Evolutionary conservation across 2,797 vertebrate species (phyloP).

Genomic region (Catamblyrhynchus diadema): DNA sequence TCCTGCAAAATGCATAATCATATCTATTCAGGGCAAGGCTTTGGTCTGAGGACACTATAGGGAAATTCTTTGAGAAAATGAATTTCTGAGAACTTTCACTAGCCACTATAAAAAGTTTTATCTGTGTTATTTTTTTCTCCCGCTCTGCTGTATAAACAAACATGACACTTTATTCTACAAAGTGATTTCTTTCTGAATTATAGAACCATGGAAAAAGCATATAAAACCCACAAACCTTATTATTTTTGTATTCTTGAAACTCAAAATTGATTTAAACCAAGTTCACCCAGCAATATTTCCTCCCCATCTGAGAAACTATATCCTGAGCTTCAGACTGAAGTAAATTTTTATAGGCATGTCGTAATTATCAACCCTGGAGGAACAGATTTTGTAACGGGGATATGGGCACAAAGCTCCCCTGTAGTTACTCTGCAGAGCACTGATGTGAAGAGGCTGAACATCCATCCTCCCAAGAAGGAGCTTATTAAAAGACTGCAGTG

Average conservation of each 20-base stretch:
- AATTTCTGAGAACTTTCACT: constrained; percentile 33
- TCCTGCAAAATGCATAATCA: background rate
- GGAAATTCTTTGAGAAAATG: background rate
- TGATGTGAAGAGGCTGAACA: constrained; percentile 25
- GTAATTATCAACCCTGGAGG: constrained; percentile 58
- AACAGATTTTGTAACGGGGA: background rate
- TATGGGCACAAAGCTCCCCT: background rate
- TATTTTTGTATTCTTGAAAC: constrained; percentile 55
- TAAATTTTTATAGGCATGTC: constrained; percentile 48
- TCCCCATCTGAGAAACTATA: background rate
- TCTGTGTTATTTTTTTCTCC: constrained; percentile 9
- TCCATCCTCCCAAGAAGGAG: constrained; percentile 41
- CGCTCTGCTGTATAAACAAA: constrained; percentile 21
- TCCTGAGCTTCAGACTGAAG: constrained; percentile 36
- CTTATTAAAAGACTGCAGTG: constrained; percentile 50
- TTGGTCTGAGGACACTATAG: background rate
- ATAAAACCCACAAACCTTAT: constrained; percentile 58
- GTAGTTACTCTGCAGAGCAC: background rate
- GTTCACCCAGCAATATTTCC: constrained; percentile 54
- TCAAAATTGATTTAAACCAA: constrained; percentile 57
- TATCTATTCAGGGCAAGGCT: background rate
- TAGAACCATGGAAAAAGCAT: constrained; percentile 36
- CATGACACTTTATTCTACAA: constrained; percentile 54
- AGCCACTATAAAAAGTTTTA: constrained; percentile 31
- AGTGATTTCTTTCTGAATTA: constrained; percentile 58